Base-by-base conservation (phyloP, 92 coral and sea anemone genomes). In the Galaxea fascicularis region DNA sequence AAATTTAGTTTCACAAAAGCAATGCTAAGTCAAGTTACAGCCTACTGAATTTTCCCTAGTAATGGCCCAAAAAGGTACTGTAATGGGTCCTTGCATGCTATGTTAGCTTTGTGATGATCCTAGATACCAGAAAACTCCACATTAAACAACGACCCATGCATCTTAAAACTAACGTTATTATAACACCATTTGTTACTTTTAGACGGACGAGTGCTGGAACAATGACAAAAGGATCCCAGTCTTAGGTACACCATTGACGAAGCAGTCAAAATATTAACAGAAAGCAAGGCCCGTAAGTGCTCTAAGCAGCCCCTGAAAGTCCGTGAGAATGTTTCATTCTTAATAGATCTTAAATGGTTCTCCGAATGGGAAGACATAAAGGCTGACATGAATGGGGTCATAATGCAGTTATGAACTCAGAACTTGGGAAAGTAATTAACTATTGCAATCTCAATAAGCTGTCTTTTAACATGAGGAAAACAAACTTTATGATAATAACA, bases 361-460 rank as follows among this genome's bases (percentile, higher is more conserved):
- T n/a, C 51, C 12, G 17, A 76, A 57, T 88, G 91, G 91, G 88
- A 82, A 83, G 91, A 88, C 60, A 45, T 82, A 1, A 88, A 88
- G 28, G 62, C 78, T 11, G 88, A 88, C 46, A 67, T 88, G 91
- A 88, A 88, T 39, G 91, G 91, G 0, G n/a, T n/a, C n/a, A n/a
- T n/a, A n/a, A n/a, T n/a, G n/a, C n/a, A n/a, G n/a, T n/a, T n/a
- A n/a, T n/a, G n/a, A n/a, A n/a, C n/a, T n/a, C n/a, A n/a, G n/a
- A n/a, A n/a, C n/a, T n/a, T n/a, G n/a, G n/a, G n/a, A n/a, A n/a
- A n/a, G n/a, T n/a, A n/a, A n/a, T n/a, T n/a, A n/a, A n/a, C n/a
- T n/a, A n/a, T n/a, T n/a, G n/a, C n/a, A n/a, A n/a, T n/a, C n/a
- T n/a, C n/a, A n/a, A n/a, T n/a, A n/a, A n/a, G n/a, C n/a, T n/a